Evolutionary conservation across 1,140 invertebrate genomes (phyloP).

Genomic region (Hylyphantes graminicola): DNA sequence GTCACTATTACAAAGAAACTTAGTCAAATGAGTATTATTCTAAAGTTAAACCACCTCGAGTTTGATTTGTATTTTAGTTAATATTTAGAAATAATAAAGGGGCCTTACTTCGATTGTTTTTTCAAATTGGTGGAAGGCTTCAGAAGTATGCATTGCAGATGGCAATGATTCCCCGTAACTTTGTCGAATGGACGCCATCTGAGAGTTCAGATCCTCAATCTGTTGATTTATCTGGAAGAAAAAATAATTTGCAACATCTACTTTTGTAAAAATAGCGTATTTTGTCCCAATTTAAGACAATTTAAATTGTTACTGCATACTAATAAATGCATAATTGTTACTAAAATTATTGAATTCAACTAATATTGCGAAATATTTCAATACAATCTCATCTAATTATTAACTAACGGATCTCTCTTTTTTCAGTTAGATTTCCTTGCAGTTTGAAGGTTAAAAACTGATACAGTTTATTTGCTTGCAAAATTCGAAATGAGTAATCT

Average conservation of each 20-base stretch:
- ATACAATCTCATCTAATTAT: neutral
- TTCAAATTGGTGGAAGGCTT: slow-evolving; percentile 82
- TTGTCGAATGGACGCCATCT: slow-evolving; percentile 75
- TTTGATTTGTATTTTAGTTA: too few relatives aligned
- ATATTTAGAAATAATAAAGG: too few relatives aligned
- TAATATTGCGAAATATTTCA: too few relatives aligned
- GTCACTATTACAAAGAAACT: too few relatives aligned
- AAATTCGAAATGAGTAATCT: neutral
- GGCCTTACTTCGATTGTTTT: slow-evolving; percentile 78
- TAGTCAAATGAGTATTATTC: too few relatives aligned
- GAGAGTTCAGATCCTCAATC: slow-evolving; percentile 76
- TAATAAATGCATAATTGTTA: too few relatives aligned
- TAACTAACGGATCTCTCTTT: neutral
- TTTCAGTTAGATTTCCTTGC: neutral
- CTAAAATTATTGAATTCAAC: too few relatives aligned
- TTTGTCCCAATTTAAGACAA: too few relatives aligned
- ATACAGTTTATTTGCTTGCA: neutral
- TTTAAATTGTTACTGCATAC: too few relatives aligned
- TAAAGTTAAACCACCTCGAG: too few relatives aligned
- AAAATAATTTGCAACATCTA: neutral
- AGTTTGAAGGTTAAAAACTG: neutral
- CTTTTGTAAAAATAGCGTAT: too few relatives aligned
- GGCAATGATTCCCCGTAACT: slow-evolving; percentile 80
- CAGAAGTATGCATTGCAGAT: slow-evolving; percentile 76
- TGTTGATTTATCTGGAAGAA: slow-evolving; percentile 76